A percentile compares a stretch with the other conserved stretches of the same genome.
Evolutionary conservation across 2,888 invertebrate genomes (phyloP).

Genomic region (Pteria penguin): DNA sequence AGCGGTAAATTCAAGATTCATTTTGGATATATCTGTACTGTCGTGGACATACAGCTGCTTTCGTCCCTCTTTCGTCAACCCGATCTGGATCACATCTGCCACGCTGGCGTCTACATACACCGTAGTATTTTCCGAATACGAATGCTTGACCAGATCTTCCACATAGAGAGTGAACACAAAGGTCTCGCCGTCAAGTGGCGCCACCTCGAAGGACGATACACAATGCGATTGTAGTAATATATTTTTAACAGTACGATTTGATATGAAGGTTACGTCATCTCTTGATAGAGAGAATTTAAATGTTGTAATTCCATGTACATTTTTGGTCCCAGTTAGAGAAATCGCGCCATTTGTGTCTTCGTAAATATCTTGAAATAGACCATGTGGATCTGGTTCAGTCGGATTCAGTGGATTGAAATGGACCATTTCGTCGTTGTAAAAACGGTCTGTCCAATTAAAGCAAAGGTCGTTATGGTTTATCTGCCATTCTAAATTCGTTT

Average conservation of each 20-base stretch:
- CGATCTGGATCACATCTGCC: conserved; percentile 14
- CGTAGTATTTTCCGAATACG: background rate
- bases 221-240: conserved; percentile 43
- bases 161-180: background rate
- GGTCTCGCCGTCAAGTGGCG: background rate
- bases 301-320: conserved; percentile 26
- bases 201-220: conserved; percentile 45
- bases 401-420: conserved; percentile 19
- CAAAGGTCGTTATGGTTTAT: conserved; percentile 21
- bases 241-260: background rate
- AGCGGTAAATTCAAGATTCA: conserved; percentile 25
- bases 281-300: conserved; percentile 2
- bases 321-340: conserved; percentile 21
- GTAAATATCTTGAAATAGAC: conserved; percentile 8
- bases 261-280: background rate
- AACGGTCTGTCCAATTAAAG: conserved; percentile 30
- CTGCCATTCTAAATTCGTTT: conserved; percentile 28
- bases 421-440: conserved; percentile 22
- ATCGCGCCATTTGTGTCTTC: conserved; percentile 20
- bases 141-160: background rate
- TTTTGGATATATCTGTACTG: conserved; percentile 19
- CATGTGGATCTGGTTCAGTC: conserved; percentile 19
- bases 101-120: conserved; percentile 19
- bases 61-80: conserved; percentile 18
- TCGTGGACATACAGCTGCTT: conserved; percentile 23